These are phyloP conservation scores for Xylota sylvarum DNA, from an alignment of 2,888 invertebrate genomes.

Conservation along the genomic window DNA sequence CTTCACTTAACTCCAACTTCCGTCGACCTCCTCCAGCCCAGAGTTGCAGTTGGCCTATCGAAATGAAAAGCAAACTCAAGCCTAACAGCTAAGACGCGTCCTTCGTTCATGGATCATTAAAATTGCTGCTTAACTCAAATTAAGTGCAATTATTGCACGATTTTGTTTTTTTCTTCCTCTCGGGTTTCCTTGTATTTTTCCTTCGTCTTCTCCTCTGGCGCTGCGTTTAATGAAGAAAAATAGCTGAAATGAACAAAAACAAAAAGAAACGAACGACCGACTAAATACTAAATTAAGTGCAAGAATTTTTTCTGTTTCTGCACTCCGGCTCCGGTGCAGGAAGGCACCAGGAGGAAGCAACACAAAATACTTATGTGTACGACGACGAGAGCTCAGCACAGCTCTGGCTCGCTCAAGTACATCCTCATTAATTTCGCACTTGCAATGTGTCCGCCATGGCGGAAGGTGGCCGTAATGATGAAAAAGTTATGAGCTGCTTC, in stretches of 20 bases:
- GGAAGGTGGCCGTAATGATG: slow-evolving; percentile 76
- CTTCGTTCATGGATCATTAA: slow-evolving; percentile 78
- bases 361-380: slow-evolving; percentile 39
- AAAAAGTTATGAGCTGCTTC: slow-evolving; percentile 72
- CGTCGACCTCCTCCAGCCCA: slow-evolving; percentile 28
- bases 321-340: neutral
- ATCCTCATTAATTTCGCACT: slow-evolving; percentile 76
- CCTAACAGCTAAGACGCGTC: slow-evolving; percentile 72
- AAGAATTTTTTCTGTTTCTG: slow-evolving; percentile 69
- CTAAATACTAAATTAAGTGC: slow-evolving; percentile 76
- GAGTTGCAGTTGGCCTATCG: neutral
- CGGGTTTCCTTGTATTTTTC: slow-evolving; percentile 34
- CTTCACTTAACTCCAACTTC: slow-evolving; percentile 71
- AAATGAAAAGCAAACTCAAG: slow-evolving; percentile 53
- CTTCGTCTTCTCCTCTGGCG: slow-evolving; percentile 6
- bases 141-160: slow-evolving; percentile 77
- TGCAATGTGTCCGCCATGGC: slow-evolving; percentile 68
- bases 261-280: slow-evolving; percentile 52
- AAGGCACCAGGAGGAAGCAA: slow-evolving; percentile 20
- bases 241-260: slow-evolving; percentile 42
- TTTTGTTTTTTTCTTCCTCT: slow-evolving; percentile 60
- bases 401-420: slow-evolving; percentile 66
- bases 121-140: slow-evolving; percentile 78
- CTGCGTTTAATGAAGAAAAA: slow-evolving; percentile 69
- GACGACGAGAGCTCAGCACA: slow-evolving; percentile 30